phyloP scores from a whole-genome alignment of 2,888 invertebrate genomes.

The Hololepta plana region DNA sequence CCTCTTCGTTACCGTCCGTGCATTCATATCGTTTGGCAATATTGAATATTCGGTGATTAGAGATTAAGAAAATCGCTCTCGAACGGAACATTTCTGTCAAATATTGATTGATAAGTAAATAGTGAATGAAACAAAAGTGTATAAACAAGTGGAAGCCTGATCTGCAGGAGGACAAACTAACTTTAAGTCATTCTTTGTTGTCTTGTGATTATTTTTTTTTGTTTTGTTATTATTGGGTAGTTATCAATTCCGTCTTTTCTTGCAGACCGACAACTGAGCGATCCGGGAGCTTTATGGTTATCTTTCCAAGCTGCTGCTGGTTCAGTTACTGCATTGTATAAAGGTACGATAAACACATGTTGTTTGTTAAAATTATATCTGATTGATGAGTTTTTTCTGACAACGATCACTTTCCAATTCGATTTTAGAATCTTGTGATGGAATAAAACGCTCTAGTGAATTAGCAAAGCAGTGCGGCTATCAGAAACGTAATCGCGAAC shows the following conservation, averaged over 20 bases:
- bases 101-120: too few species aligned
- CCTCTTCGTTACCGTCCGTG: background rate
- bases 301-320: constrained; percentile 68
- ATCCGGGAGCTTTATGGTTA: constrained; percentile 49
- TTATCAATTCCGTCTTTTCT: constrained; percentile 18
- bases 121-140: too few species aligned
- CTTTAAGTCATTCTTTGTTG: constrained; percentile 4
- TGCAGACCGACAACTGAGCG: constrained; percentile 40
- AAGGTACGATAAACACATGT: constrained; percentile 41
- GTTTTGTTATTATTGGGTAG: constrained; percentile 8
- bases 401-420: background rate
- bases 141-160: too few species aligned
- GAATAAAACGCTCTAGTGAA: constrained; percentile 47
- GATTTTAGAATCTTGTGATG: constrained; percentile 49
- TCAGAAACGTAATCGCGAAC: constrained; percentile 54
- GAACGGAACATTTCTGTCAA: too few species aligned
- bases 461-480: constrained; percentile 52
- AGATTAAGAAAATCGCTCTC: too few species aligned
- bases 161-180: too few species aligned
- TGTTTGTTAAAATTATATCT: background rate
- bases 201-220: constrained; percentile 4
- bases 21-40: background rate
- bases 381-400: background rate
- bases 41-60: too few species aligned
- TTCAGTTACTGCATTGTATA: constrained; percentile 57